These are phyloP conservation scores for Lepidurus couesii DNA, from an alignment of 1,140 invertebrate species.

Conservation along the genomic window DNA sequence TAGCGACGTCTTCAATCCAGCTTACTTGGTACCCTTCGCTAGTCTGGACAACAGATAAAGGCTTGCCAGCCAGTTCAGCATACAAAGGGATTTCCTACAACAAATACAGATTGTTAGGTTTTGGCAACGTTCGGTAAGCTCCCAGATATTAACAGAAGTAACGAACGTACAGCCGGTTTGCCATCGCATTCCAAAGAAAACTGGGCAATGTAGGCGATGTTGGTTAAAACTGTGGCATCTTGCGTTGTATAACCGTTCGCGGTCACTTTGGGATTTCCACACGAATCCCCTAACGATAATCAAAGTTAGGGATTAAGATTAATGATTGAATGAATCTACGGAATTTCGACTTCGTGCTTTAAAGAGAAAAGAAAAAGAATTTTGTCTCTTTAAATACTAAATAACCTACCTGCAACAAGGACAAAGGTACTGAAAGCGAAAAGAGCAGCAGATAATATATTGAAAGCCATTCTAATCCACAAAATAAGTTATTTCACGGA, in stretches of 20 bases:
- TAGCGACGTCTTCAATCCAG: conserved; percentile 80
- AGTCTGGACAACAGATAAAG: conserved; percentile 69
- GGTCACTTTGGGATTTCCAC: conserved; percentile 40
- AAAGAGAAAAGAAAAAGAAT: background rate
- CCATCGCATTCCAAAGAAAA: conserved; percentile 50
- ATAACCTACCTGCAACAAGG: background rate
- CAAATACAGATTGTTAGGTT: conserved; percentile 30
- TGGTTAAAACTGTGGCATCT: conserved; percentile 81
- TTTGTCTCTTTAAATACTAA: background rate
- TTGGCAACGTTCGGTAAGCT: conserved; percentile 50
- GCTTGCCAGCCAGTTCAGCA: conserved; percentile 75
- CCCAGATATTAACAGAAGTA: conserved; percentile 50
- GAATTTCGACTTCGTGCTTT: background rate
- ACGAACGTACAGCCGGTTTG: conserved; percentile 41
- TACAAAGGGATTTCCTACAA: conserved; percentile 62
- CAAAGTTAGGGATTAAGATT: background rate
- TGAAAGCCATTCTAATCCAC: background rate
- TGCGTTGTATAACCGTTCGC: conserved; percentile 69
- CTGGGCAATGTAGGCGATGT: conserved; percentile 50
- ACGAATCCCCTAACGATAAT: conserved; percentile 10
- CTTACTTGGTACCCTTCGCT: conserved; percentile 78
- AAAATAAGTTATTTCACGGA: background rate
- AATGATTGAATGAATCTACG: background rate
- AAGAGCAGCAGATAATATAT: background rate
- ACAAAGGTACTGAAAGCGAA: background rate